Conservation (phyloP, 2,113 vertebrate species). For the Carassius carassius region DNA sequence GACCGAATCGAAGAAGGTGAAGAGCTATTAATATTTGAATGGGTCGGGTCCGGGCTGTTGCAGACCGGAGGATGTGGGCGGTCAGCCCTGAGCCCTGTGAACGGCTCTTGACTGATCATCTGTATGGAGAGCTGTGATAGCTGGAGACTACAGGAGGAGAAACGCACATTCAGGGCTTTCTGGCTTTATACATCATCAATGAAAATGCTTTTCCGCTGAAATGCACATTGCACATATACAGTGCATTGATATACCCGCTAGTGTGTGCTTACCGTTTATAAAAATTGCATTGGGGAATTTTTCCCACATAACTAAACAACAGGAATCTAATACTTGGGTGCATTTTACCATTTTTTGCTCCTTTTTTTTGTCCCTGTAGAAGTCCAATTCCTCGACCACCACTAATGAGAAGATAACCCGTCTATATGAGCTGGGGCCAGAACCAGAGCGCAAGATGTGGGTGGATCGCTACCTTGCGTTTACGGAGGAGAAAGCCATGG, state of each 20-base stretch:
- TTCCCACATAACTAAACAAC: background rate
- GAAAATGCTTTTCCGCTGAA: slow-evolving; percentile 32
- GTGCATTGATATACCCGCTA: background rate
- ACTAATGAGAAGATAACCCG: slow-evolving; percentile 99
- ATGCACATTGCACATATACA: slow-evolving; percentile 3
- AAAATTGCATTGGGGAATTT: background rate
- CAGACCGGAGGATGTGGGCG: too few relatives aligned
- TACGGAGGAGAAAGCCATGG: slow-evolving; percentile 95
- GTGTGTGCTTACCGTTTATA: background rate
- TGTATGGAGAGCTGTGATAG: slow-evolving; percentile 11
- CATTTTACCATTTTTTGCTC: background rate
- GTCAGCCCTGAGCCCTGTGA: background rate
- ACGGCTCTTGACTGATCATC: slow-evolving; percentile 1
- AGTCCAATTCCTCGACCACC: slow-evolving; percentile 96
- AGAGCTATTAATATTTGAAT: background rate
- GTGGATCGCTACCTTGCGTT: slow-evolving; percentile 96
- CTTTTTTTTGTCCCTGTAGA: slow-evolving; percentile 73
- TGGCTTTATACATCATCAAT: slow-evolving; percentile 28
- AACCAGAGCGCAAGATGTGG: slow-evolving; percentile 98
- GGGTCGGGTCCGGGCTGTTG: background rate
- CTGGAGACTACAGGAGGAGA: background rate
- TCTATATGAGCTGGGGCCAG: slow-evolving; percentile 93
- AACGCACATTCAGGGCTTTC: slow-evolving; percentile 25
- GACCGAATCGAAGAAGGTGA: slow-evolving; percentile 93
- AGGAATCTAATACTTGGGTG: background rate